phyloP scores from a whole-genome alignment of 2,113 vertebrate species.

The Zapornia atra region DNA sequence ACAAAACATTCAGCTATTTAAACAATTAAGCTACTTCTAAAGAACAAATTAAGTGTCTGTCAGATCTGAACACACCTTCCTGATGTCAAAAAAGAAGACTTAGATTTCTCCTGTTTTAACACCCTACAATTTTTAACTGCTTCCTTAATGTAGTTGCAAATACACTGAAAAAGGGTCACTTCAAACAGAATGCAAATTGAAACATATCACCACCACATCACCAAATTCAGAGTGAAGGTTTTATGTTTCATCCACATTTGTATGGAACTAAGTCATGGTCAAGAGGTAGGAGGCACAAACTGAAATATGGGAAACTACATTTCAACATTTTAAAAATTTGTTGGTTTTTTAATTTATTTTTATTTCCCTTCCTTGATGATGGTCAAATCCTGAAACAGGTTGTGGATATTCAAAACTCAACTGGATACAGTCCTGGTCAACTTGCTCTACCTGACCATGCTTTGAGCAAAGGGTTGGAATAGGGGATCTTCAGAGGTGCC shows the following conservation, averaged over 20 bases:
- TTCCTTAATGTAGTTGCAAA: neutral
- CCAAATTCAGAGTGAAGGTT: neutral
- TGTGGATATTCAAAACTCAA: neutral
- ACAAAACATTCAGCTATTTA: neutral
- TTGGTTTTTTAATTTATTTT: neutral
- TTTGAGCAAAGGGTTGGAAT: neutral
- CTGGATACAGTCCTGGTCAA: neutral
- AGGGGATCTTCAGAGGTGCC: neutral
- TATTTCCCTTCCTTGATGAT: accelerated
- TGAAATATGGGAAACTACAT: neutral
- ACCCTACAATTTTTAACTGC: neutral
- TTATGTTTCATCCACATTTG: neutral
- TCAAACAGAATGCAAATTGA: neutral
- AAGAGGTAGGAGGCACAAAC: neutral
- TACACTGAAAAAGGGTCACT: neutral
- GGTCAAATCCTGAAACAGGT: neutral
- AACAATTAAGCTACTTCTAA: neutral
- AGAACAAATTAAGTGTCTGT: neutral
- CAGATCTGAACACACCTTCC: neutral
- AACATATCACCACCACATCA: neutral
- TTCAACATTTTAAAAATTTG: neutral
- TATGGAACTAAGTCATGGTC: neutral
- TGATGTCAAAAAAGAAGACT: neutral
- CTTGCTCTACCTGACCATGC: neutral
- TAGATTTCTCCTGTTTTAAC: neutral